Conservation (phyloP, 2,888 invertebrate genomes). For the Drepanosiphum platanoidis region DNA sequence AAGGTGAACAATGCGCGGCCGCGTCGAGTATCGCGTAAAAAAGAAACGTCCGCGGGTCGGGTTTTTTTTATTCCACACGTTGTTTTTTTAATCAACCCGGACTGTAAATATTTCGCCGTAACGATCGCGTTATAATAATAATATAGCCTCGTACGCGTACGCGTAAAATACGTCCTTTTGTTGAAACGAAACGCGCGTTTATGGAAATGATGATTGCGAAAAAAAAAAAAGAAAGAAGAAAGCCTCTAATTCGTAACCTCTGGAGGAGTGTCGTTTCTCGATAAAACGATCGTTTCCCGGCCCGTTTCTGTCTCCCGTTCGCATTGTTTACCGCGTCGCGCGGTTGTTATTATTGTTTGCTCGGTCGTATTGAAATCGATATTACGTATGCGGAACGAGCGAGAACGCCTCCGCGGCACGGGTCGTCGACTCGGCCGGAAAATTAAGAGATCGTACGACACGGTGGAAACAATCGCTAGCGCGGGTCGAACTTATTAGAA, state of each 20-base stretch:
- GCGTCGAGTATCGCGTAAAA: background rate
- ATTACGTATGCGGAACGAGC: background rate
- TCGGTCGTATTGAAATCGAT: too few species aligned
- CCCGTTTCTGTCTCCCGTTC: too few species aligned
- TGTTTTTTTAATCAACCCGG: background rate
- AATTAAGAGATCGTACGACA: background rate
- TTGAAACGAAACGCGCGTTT: background rate
- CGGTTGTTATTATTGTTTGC: background rate
- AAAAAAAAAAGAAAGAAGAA: conserved; percentile 4
- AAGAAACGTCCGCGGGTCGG: background rate
- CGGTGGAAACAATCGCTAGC: background rate
- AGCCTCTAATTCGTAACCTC: too few species aligned
- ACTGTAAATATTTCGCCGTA: background rate
- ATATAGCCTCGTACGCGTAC: too few species aligned
- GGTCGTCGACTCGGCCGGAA: background rate
- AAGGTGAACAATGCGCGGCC: background rate
- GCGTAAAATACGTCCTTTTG: background rate
- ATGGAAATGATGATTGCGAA: background rate
- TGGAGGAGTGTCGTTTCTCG: too few species aligned
- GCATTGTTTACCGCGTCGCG: too few species aligned
- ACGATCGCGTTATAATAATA: background rate
- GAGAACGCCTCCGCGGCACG: background rate
- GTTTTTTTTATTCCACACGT: background rate
- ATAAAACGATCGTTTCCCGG: too few species aligned
- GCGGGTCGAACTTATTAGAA: conserved; percentile 26